Conservation (phyloP, 1,140 invertebrate species). For the Drosophila pseudoobscura region DNA sequence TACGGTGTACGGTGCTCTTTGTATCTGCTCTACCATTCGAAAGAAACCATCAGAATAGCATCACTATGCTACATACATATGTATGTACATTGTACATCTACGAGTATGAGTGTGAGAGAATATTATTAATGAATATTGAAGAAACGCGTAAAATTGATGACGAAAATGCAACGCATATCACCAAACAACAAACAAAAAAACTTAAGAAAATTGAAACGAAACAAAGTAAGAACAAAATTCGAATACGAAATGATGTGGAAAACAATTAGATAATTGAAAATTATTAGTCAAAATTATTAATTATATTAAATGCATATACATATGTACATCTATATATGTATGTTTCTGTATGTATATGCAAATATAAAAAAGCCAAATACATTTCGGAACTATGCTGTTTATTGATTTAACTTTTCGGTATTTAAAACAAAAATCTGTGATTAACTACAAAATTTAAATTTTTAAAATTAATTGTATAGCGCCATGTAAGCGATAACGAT, state of each 20-base stretch:
- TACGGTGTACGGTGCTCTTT: slow-evolving; percentile 3
- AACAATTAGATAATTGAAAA: slow-evolving; percentile 80
- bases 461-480: slow-evolving; percentile 76
- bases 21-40: slow-evolving; percentile 13
- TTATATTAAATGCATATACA: slow-evolving; percentile 37
- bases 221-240: slow-evolving; percentile 32
- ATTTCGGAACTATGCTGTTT: slow-evolving; percentile 76
- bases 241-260: slow-evolving; percentile 41
- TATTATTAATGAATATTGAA: slow-evolving; percentile 25
- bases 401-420: slow-evolving; percentile 79
- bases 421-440: slow-evolving; percentile 83
- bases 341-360: slow-evolving; percentile 20
- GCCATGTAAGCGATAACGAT: slow-evolving; percentile 41
- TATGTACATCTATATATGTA: slow-evolving; percentile 25
- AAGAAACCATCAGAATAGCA: no score
- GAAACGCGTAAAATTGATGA: slow-evolving; percentile 35
- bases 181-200: slow-evolving; percentile 24
- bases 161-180: slow-evolving; percentile 82
- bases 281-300: slow-evolving; percentile 82
- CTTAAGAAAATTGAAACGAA: slow-evolving; percentile 23
- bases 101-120: slow-evolving; percentile 3
- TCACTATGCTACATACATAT: not conserved
- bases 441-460: slow-evolving; percentile 82
- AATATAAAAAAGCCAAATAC: slow-evolving; percentile 43
- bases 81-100: slow-evolving; percentile 20